These are phyloP conservation scores for Phortica variegata DNA, from an alignment of 1,140 invertebrate genomes.

Conservation along the genomic window DNA sequence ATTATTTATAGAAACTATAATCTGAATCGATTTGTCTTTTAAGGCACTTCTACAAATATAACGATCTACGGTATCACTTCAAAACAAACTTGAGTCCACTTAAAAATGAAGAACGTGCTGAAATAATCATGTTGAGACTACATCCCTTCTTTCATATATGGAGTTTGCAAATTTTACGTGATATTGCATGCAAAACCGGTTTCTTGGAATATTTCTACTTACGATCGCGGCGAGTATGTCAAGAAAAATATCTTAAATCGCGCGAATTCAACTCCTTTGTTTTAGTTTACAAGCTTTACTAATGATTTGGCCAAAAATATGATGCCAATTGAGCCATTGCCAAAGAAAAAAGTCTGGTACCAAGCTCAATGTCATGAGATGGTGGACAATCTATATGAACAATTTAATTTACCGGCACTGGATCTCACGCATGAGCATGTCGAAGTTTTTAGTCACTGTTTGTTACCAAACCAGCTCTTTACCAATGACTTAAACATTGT, in stretches of 20 bases:
- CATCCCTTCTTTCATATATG: constrained; percentile 35
- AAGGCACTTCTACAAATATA: constrained; percentile 15
- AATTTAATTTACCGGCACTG: constrained; percentile 5
- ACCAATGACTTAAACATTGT: constrained; percentile 28
- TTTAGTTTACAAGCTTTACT: constrained; percentile 12
- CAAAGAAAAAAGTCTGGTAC: constrained; percentile 10
- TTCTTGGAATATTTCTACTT: constrained; percentile 34
- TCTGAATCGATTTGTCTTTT: background rate
- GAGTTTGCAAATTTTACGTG: constrained; percentile 25
- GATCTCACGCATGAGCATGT: constrained; percentile 20
- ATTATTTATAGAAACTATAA: background rate
- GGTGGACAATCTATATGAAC: background rate
- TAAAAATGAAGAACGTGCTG: constrained; percentile 18
- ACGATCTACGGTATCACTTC: constrained; percentile 16
- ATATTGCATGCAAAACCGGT: constrained; percentile 29
- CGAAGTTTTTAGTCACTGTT: constrained; percentile 29
- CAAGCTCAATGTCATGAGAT: background rate
- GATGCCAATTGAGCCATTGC: constrained; percentile 36
- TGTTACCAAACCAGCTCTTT: constrained; percentile 29
- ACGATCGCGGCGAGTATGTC: constrained; percentile 9
- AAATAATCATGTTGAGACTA: constrained; percentile 36
- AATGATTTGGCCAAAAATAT: constrained; percentile 40
- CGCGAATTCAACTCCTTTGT: background rate
- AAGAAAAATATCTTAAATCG: too few species aligned
- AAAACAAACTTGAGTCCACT: constrained; percentile 17